phyloP scores from a whole-genome alignment of 92 coral and sea anemone genomes.

The Nematostella vectensis region DNA sequence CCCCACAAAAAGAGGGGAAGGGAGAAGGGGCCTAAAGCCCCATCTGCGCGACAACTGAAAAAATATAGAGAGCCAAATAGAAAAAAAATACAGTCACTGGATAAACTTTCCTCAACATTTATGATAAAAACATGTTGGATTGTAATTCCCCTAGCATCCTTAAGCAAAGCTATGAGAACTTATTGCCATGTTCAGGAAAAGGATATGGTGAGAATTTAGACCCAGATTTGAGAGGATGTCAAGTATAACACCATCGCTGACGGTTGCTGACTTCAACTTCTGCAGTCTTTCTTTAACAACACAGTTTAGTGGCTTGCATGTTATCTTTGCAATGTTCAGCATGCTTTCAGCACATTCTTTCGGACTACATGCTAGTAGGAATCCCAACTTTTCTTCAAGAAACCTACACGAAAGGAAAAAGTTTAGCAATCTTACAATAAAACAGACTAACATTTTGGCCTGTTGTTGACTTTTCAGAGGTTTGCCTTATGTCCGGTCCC shows the following conservation, averaged over 20 bases:
- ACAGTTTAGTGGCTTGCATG: constrained; percentile 68
- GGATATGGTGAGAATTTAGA: constrained; percentile 88
- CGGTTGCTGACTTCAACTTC: constrained; percentile 51
- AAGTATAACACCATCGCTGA: constrained; percentile 74
- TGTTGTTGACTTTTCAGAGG: no score
- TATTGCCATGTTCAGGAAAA: no score
- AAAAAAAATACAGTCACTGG: no score
- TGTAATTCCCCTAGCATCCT: no score
- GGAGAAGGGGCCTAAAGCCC: no score
- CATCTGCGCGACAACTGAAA: no score
- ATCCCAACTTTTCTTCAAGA: constrained; percentile 38
- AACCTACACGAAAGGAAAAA: constrained; percentile 49
- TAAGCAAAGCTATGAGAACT: no score
- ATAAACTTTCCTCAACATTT: no score
- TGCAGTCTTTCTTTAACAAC: constrained; percentile 67
- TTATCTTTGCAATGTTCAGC: constrained; percentile 82
- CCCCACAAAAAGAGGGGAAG: no score
- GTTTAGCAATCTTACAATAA: not conserved
- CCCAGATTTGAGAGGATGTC: constrained; percentile 71
- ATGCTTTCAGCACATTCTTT: constrained; percentile 75
- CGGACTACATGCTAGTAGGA: constrained; percentile 64
- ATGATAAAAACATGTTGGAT: no score
- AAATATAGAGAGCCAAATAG: no score
- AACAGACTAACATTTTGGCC: not conserved
- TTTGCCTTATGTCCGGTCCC: no score